Base-by-base conservation (phyloP, 2,113 vertebrate genomes). In the Etheostoma cragini region DNA sequence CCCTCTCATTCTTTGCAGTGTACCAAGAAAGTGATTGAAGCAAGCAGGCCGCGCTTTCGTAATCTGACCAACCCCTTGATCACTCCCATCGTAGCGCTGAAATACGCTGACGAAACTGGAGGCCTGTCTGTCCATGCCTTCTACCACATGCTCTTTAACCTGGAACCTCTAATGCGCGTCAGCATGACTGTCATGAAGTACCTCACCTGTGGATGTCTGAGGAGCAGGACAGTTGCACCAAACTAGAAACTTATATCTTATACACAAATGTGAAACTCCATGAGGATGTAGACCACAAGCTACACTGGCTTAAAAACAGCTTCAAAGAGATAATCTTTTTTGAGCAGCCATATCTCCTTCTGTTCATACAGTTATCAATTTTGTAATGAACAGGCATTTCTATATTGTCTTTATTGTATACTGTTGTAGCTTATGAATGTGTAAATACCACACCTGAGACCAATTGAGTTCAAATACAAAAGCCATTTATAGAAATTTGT, bases 81-180 rank as follows among this genome's bases (percentile, higher is more conserved):
- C 83, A 95, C 95, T 0, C 96, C 95, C 0, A 95, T 97, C 73
- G 94, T 97, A 46, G 97, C 96, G 0, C 72, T 97, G 86, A 97
- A 97, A 82, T 96, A 96, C 0, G 96, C 95, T 0, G 96, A 97
- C 80, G 96, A 96, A 61, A 96, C 95, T 5, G 96, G 96, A 68
- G 94, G 89, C 65, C 93, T 97, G 67, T 96, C 96, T 7, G 94
- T 97, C 60, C 95, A 94, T 8, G 94, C 88, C 69, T 96, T 97
- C 92, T 96, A 97, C 90, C 96, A 97, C 92, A 96, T 97, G 96
- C 94, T 97, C 74, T 97, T 96, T 78, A 96, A 95, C 86, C 84
- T 97, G 71, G 95, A 96, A 58, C 91, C 95, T 67, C 71, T 97
- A 53, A 96, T 97, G 95, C 95, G 94, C 56, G 60, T 96, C 73